Percentiles rank a stretch among this genome's conserved stretches.
Evolutionary conservation across 2,888 invertebrate species (phyloP).

Genomic region (Stenoptilia bipunctidactyla): DNA sequence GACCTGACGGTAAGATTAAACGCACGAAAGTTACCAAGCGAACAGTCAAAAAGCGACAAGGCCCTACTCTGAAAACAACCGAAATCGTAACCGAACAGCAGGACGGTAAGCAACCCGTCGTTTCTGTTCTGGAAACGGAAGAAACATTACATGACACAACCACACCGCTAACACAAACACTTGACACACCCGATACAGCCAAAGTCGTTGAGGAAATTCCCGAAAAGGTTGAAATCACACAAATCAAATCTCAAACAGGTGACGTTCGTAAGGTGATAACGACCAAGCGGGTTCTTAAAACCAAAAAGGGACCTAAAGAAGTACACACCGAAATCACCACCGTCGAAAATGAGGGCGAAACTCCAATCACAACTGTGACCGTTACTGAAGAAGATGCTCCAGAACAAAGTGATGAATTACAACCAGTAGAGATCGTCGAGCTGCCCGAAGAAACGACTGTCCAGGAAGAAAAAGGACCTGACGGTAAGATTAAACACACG

Average conservation of each 20-base stretch:
- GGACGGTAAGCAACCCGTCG: neutral
- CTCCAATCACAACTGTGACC: constrained; percentile 20
- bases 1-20: neutral
- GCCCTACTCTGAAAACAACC: neutral
- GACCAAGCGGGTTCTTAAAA: constrained; percentile 22
- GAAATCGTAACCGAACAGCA: neutral
- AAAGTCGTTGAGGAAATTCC: constrained; percentile 17
- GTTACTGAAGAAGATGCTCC: neutral
- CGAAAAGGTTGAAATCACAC: constrained; percentile 15
- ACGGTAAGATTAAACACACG: constrained; percentile 30
- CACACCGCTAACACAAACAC: neutral
- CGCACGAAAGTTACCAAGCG: constrained; percentile 22
- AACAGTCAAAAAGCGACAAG: neutral
- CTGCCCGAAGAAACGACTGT: constrained; percentile 31
- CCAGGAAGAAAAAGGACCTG: constrained; percentile 25
- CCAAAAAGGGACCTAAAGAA: constrained; percentile 18
- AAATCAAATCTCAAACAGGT: constrained; percentile 15
- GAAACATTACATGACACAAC: neutral
- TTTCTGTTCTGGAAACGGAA: neutral
- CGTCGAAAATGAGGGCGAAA: constrained; percentile 24
- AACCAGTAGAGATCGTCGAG: constrained; percentile 24
- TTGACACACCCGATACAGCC: neutral
- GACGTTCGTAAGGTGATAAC: constrained; percentile 26
- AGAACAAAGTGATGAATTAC: constrained; percentile 4
- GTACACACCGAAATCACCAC: constrained; percentile 15